These are phyloP conservation scores for Mormyrus iriodes DNA, from an alignment of 2,113 vertebrate genomes.

Conservation along the genomic window DNA sequence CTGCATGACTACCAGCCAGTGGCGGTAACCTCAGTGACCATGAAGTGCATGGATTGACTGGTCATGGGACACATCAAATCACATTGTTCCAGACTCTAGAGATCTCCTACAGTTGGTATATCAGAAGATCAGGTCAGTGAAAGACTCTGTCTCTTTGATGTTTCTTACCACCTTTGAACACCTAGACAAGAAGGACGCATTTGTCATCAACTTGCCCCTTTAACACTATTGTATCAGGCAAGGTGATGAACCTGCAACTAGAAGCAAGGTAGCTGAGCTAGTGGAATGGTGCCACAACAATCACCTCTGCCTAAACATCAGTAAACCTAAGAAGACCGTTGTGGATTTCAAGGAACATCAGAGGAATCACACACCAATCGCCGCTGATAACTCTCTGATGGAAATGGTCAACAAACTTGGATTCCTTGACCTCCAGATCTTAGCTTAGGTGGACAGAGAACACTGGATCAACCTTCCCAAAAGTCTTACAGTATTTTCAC, in stretches of 20 bases:
- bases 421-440: background rate
- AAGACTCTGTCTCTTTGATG: background rate
- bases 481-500: background rate
- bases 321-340: background rate
- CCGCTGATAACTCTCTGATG: background rate
- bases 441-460: background rate
- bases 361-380: background rate
- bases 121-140: background rate
- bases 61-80: background rate
- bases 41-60: background rate
- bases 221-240: background rate
- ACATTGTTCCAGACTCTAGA: background rate
- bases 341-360: background rate
- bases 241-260: background rate
- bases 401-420: background rate
- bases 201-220: background rate
- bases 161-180: background rate
- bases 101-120: background rate
- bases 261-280: too few species aligned
- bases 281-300: background rate
- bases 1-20: background rate
- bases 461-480: background rate
- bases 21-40: background rate
- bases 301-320: background rate
- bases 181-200: background rate